phyloP scores from a whole-genome alignment of 2,113 vertebrate species.

The Ariopsis seemanni region DNA sequence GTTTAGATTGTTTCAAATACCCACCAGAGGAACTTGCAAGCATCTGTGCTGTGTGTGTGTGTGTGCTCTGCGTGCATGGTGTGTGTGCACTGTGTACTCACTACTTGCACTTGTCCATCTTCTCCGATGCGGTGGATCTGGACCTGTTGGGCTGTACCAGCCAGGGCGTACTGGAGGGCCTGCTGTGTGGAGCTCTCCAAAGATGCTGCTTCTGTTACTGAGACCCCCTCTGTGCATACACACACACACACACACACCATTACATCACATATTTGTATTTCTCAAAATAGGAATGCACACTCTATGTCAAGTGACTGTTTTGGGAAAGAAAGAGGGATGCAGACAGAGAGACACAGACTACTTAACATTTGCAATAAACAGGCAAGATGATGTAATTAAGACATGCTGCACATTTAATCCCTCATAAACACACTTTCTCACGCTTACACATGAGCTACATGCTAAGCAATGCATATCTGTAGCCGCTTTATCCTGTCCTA shows the following conservation, averaged over 20 bases:
- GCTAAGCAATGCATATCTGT: background rate
- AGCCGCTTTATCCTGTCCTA: no score
- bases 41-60: background rate
- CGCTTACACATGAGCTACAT: background rate
- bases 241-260: slow-evolving; percentile 7
- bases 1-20: slow-evolving; percentile 20
- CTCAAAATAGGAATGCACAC: background rate
- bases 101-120: slow-evolving; percentile 97
- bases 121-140: slow-evolving; percentile 98
- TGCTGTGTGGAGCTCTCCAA: slow-evolving; percentile 83
- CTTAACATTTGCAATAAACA: background rate
- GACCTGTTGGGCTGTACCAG: slow-evolving; percentile 88
- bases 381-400: background rate
- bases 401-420: background rate
- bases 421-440: background rate
- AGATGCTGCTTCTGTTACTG: slow-evolving; percentile 70
- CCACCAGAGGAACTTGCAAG: background rate
- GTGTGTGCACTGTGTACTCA: slow-evolving; percentile 66
- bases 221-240: slow-evolving; percentile 61
- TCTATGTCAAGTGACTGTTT: slow-evolving; percentile 23
- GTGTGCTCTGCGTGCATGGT: background rate
- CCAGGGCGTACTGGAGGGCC: slow-evolving; percentile 91
- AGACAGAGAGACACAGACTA: slow-evolving; percentile 7
- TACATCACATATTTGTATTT: background rate
- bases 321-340: background rate